phyloP scores from a whole-genome alignment of 2,113 vertebrate genomes.

The Bolborhynchus lineola region DNA sequence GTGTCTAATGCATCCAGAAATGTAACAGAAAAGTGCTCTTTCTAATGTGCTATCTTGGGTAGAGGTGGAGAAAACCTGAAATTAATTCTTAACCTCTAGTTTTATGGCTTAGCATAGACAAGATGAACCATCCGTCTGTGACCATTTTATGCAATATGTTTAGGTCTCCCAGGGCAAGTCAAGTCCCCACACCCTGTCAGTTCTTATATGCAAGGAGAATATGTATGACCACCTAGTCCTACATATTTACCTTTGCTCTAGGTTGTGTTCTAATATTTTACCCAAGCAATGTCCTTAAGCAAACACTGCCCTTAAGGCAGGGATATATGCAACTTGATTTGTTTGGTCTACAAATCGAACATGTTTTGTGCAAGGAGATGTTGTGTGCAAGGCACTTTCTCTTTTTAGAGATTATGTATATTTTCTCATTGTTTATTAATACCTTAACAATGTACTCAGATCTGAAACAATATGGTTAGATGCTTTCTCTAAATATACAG shows the following conservation, averaged over 20 bases:
- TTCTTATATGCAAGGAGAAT: background rate
- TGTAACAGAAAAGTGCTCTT: background rate
- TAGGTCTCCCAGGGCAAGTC: background rate
- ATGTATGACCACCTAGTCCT: background rate
- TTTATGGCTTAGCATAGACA: background rate
- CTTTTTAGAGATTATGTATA: background rate
- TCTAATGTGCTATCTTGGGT: background rate
- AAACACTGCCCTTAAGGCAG: background rate
- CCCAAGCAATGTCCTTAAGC: background rate
- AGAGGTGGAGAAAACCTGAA: background rate
- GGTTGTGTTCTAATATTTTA: background rate
- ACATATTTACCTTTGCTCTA: background rate
- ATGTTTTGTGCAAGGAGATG: background rate
- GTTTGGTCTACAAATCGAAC: background rate
- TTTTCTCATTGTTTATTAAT: background rate
- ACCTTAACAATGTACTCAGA: background rate
- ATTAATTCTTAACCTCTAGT: background rate
- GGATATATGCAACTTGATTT: background rate
- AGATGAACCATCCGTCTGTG: background rate
- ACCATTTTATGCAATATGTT: background rate
- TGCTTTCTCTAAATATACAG: background rate
- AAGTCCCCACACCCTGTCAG: background rate
- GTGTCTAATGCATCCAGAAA: background rate
- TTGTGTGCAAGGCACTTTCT: background rate
- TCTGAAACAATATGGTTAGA: background rate